Evolutionary conservation across 2,888 invertebrate species (phyloP).

Genomic region (Crocallis elinguaria): DNA sequence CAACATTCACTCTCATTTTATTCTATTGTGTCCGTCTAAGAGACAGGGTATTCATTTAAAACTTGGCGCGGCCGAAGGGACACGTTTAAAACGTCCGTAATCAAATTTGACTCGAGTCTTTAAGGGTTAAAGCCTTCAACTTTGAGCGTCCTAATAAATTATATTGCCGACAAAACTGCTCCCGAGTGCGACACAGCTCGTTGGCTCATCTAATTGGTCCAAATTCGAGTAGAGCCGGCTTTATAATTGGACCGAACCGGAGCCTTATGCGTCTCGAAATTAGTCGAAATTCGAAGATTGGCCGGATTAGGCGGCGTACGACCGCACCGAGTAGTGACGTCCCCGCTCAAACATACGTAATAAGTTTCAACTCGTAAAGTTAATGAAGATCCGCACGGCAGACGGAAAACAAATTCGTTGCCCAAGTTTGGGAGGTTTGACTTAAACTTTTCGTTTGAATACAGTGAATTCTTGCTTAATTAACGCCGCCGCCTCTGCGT

Average conservation of each 20-base stretch:
- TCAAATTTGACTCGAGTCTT: slow-evolving; percentile 83
- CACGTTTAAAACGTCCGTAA: slow-evolving; percentile 79
- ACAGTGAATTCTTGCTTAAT: slow-evolving; percentile 77
- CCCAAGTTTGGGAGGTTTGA: slow-evolving; percentile 67
- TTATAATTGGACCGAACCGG: slow-evolving; percentile 77
- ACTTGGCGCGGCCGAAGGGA: slow-evolving; percentile 71
- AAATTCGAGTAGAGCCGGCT: slow-evolving; percentile 79
- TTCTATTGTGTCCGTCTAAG: slow-evolving; percentile 47
- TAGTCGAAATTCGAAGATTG: slow-evolving; percentile 74
- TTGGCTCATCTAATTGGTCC: slow-evolving; percentile 84
- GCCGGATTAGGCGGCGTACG: slow-evolving; percentile 67
- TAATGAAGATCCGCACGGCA: slow-evolving; percentile 70
- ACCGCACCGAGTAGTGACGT: slow-evolving; percentile 67
- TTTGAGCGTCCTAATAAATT: slow-evolving; percentile 83
- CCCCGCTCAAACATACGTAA: slow-evolving; percentile 71
- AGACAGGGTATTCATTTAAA: slow-evolving; percentile 70
- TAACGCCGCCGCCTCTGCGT: slow-evolving; percentile 57
- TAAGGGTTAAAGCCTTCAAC: slow-evolving; percentile 82
- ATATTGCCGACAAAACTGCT: slow-evolving; percentile 84
- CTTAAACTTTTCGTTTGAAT: slow-evolving; percentile 74
- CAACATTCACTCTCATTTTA: slow-evolving; percentile 17
- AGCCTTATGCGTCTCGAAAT: slow-evolving; percentile 73
- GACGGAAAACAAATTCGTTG: slow-evolving; percentile 73
- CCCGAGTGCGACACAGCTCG: slow-evolving; percentile 83
- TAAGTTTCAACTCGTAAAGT: slow-evolving; percentile 71